phyloP scores from a whole-genome alignment of 2,113 vertebrate species.

The Lontra canadensis region DNA sequence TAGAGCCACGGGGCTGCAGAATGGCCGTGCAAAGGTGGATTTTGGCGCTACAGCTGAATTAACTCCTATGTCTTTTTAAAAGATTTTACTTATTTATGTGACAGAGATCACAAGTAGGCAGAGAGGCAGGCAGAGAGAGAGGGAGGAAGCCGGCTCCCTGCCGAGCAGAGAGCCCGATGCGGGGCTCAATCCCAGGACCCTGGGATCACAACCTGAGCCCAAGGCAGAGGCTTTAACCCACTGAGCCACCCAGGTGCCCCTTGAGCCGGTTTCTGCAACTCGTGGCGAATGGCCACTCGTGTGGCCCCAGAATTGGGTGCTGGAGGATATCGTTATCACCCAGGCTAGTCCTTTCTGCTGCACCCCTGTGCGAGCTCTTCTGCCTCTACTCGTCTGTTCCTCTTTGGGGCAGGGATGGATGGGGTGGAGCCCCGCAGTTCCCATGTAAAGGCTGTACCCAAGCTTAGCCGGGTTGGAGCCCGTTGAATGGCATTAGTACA shows the following conservation, averaged over 20 bases:
- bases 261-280: not conserved
- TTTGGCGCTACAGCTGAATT: constrained; percentile 9
- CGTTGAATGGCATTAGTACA: not conserved
- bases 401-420: not conserved
- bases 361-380: not conserved
- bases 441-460: not conserved
- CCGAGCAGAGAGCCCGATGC: too few species aligned
- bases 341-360: not conserved
- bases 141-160: too few species aligned
- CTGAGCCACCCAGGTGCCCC: too few species aligned
- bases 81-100: too few species aligned
- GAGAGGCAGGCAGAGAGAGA: too few species aligned
- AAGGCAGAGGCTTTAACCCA: too few species aligned
- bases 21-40: not conserved
- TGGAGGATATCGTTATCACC: not conserved
- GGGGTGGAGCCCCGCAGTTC: not conserved
- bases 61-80: not conserved
- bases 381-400: constrained; percentile 17
- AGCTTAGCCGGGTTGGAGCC: not conserved
- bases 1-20: not conserved
- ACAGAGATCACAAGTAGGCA: too few species aligned
- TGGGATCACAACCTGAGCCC: too few species aligned
- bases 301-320: not conserved
- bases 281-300: not conserved
- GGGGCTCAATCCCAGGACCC: too few species aligned